phyloP scores from a whole-genome alignment of 2,888 invertebrate genomes.

The Thyatira batis region DNA sequence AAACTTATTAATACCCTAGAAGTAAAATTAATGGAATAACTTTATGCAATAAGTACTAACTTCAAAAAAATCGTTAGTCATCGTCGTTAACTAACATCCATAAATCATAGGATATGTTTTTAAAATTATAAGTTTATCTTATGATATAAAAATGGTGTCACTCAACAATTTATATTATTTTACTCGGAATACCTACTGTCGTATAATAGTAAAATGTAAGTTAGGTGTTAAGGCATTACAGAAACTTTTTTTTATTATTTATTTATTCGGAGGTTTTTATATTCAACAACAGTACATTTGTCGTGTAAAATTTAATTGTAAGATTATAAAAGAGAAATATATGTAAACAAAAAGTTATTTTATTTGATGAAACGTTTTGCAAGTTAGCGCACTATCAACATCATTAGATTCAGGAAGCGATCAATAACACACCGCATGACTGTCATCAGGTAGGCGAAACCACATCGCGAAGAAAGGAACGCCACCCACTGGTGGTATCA shows the following conservation, averaged over 20 bases:
- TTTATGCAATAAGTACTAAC: constrained; percentile 22
- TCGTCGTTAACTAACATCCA: constrained; percentile 12
- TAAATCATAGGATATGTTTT: not conserved
- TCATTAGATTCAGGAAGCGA: constrained; percentile 52
- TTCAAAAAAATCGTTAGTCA: constrained; percentile 36
- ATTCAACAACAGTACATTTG: too few relatives aligned
- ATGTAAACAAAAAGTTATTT: not conserved
- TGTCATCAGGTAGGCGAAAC: constrained; percentile 64
- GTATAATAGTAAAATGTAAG: too few relatives aligned
- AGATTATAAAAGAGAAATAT: too few relatives aligned
- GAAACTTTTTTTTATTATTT: too few relatives aligned
- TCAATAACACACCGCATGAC: constrained; percentile 67
- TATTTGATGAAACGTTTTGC: not conserved
- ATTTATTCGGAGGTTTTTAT: too few relatives aligned
- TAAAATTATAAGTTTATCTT: not conserved
- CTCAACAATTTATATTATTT: too few relatives aligned
- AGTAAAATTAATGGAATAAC: constrained; percentile 37
- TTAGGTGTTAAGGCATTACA: too few relatives aligned
- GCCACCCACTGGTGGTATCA: constrained; percentile 76
- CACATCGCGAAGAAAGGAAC: constrained; percentile 35
- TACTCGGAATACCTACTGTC: too few relatives aligned
- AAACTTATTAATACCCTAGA: not conserved
- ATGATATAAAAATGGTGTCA: not conserved
- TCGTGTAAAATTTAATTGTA: too few relatives aligned
- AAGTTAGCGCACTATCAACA: constrained; percentile 12